A percentile compares a stretch with the other conserved stretches of the same genome.
phyloP scores from a whole-genome alignment of 2,888 invertebrate species.

The Myopa testacea region DNA sequence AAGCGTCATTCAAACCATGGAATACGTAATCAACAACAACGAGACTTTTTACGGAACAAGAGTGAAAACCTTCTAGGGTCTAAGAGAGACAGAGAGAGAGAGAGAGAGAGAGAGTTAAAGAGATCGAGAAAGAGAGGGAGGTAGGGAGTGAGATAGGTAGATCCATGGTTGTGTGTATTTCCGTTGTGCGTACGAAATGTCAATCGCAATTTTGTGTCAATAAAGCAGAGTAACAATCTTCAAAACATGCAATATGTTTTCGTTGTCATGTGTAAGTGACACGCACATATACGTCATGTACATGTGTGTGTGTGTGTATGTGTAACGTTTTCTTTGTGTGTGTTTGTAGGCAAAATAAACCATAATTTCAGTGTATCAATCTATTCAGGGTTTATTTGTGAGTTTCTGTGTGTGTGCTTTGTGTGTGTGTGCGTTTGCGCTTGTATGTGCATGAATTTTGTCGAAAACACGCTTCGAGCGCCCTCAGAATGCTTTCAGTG shows the following conservation, averaged over 20 bases:
- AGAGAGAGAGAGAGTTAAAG: too few relatives aligned
- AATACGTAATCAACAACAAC: too few relatives aligned
- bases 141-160: background rate
- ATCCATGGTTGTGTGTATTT: conserved; percentile 11
- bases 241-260: conserved; percentile 7
- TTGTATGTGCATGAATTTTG: background rate
- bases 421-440: conserved; percentile 4
- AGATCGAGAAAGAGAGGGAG: too few relatives aligned
- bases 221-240: conserved; percentile 22
- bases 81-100: too few relatives aligned
- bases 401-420: too few relatives aligned
- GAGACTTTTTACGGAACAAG: too few relatives aligned
- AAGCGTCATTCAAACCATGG: too few relatives aligned
- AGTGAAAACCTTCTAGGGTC: too few relatives aligned
- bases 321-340: background rate
- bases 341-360: background rate
- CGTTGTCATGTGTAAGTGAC: background rate
- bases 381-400: background rate
- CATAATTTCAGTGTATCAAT: too few relatives aligned
- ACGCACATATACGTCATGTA: background rate
- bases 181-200: conserved; percentile 11
- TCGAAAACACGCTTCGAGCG: background rate
- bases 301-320: background rate
- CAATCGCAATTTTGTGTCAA: conserved; percentile 38
- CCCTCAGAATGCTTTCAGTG: background rate